Conservation (phyloP, 2,113 vertebrate species). For the Callorhinus ursinus region DNA sequence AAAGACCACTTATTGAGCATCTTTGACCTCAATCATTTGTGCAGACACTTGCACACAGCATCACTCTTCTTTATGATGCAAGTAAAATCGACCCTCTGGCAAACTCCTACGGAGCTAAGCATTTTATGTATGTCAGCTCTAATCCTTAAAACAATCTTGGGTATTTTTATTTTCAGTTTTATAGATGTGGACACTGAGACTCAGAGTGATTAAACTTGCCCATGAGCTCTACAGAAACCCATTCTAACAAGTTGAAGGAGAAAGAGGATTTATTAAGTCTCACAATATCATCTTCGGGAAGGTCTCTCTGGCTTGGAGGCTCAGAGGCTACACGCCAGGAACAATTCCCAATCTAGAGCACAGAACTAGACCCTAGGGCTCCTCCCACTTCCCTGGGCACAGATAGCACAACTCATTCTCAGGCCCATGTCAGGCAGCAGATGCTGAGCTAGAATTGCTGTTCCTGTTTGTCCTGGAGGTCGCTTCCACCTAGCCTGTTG, state of each 20-base stretch:
- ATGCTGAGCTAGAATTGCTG: background rate
- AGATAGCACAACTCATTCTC: background rate
- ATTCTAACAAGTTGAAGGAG: background rate
- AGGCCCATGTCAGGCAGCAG: background rate
- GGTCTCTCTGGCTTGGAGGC: background rate
- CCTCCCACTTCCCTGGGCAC: background rate
- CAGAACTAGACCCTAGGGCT: background rate
- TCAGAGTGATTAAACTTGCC: background rate
- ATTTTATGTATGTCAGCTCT: background rate
- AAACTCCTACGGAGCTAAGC: background rate
- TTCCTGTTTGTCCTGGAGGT: background rate
- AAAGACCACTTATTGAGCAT: background rate
- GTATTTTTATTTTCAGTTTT: background rate
- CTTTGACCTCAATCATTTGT: background rate
- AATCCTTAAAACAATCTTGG: background rate
- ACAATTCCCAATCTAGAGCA: background rate
- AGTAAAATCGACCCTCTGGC: background rate
- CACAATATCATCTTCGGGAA: background rate
- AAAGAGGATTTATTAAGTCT: background rate
- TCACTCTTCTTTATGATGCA: background rate
- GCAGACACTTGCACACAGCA: background rate
- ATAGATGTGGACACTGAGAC: background rate
- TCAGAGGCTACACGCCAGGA: background rate
- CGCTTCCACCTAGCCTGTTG: background rate
- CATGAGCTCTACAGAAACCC: background rate